Base-by-base conservation (phyloP, 2,888 invertebrate species). In the Adineta ricciae region DNA sequence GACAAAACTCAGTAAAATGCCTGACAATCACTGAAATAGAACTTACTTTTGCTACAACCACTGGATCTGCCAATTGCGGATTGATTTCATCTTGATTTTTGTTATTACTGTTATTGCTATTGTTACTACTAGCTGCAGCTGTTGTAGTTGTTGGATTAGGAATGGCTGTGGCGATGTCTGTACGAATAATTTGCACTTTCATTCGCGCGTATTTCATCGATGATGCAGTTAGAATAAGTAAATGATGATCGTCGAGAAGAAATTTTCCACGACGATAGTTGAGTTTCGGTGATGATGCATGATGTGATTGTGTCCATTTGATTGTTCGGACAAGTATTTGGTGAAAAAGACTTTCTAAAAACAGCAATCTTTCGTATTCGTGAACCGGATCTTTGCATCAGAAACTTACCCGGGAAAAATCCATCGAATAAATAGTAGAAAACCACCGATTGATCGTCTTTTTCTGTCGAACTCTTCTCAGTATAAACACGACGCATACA, bases 181-280 rank as follows among this genome's bases (percentile, higher is more conserved):
- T 78, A 24, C 73, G 73, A 78, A 78, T 78, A 41, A 78, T 78
- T 41, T 78, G 73, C 41, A 78, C 90, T 89, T 90, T 90, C 50
- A 90, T 87, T 38, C 89, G 87, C 41, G 88, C 88, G 83, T 87
- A 87, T n/a, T 86, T 85, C 38, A 86, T 85, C 21, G 87, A 87
- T n/a, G 87, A 86, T 87, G 88, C 88, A 85, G 89, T 88, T 52
- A 90, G 85, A 4, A 89, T 86, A 87, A 90, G 88, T 86, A 90
- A 90, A 87, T 90, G 90, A 84, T 90, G 89, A 32, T 87, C 86
- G 86, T 90, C 90, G n/a, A 90, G 87, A 86, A 88, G 89, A 86
- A 89, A 89, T 46, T 89, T 87, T 1, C 88, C 89, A 0, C 88
- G 86, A 19, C 88, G 86, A 72, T 87, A 87, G 85, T 87, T 88